phyloP scores from a whole-genome alignment of 2,797 vertebrate species.

The Schizothorax lantsangensis region DNA sequence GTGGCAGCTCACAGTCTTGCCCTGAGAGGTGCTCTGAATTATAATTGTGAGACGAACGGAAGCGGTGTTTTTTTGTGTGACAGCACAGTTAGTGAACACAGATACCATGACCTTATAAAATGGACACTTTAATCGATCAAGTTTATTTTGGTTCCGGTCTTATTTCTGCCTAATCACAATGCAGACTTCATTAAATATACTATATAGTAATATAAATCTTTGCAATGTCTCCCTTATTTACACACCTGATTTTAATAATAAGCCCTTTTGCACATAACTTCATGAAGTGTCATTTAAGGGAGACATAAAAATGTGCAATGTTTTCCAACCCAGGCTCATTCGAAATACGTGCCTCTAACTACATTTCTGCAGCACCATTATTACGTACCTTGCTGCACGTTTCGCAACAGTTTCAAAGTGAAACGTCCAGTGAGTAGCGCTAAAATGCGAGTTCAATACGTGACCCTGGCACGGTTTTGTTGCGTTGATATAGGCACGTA shows the following conservation, averaged over 20 bases:
- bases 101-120: constrained; percentile 8
- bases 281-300: background rate
- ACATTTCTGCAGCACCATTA: no score
- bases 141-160: background rate
- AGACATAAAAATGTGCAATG: background rate
- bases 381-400: no score
- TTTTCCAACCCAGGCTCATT: no score
- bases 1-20: constrained; percentile 69
- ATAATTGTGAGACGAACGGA: constrained; percentile 80
- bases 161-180: background rate
- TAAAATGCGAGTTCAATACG: no score
- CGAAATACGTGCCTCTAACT: no score
- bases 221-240: background rate
- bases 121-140: background rate
- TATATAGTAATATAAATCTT: background rate
- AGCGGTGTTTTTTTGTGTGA: constrained; percentile 54
- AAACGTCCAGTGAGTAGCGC: no score
- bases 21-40: constrained; percentile 79
- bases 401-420: no score
- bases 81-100: background rate
- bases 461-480: no score
- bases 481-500: no score
- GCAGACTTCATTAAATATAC: background rate
- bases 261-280: background rate
- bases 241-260: background rate